A percentile compares a stretch with the other conserved stretches of the same genome.
Conservation (phyloP, 2,797 vertebrate species). For the Pantherophis alleghaniensis region DNA sequence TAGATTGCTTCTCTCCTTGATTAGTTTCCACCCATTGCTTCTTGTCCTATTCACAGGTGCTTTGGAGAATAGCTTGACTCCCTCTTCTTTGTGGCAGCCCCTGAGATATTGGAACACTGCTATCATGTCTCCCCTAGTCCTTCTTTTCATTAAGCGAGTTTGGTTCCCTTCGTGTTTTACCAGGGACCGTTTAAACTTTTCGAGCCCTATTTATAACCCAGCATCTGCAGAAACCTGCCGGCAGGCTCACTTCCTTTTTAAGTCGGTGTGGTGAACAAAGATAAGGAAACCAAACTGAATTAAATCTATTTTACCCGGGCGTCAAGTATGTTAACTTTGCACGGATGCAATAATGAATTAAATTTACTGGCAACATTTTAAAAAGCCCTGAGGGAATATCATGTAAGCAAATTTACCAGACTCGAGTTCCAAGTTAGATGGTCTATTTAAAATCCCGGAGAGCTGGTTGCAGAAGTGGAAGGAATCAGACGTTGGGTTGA, state of each 20-base stretch:
- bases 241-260: not conserved
- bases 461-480: not conserved
- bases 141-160: too few relatives aligned
- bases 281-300: not conserved
- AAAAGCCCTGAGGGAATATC: not conserved
- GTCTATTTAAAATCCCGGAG: not conserved
- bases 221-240: not conserved
- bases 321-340: not conserved
- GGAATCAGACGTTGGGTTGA: not conserved
- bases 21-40: too few relatives aligned
- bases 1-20: too few relatives aligned
- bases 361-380: not conserved
- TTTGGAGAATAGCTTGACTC: too few relatives aligned
- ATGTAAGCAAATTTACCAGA: not conserved
- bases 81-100: too few relatives aligned
- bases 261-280: not conserved
- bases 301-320: not conserved
- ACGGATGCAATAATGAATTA: not conserved
- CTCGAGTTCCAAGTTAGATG: not conserved
- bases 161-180: not conserved
- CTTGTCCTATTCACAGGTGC: too few relatives aligned
- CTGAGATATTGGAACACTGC: too few relatives aligned
- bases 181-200: not conserved
- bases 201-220: not conserved
- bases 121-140: too few relatives aligned